These are phyloP conservation scores for Glaucopsyche alexis DNA, from an alignment of 2,888 invertebrate species.

Conservation along the genomic window DNA sequence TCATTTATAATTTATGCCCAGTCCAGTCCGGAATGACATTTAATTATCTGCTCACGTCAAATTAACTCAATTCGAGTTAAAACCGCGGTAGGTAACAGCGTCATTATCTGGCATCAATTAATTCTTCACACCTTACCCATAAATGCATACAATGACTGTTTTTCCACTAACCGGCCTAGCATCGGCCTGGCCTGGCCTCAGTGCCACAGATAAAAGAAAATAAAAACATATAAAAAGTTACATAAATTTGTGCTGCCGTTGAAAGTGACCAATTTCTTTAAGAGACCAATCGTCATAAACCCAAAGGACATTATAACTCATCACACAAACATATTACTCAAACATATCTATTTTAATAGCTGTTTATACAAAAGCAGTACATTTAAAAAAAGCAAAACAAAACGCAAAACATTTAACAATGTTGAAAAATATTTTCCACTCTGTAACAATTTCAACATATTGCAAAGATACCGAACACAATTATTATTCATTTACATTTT, in stretches of 20 bases:
- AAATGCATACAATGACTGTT: background rate
- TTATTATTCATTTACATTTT: constrained; percentile 28
- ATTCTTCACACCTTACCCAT: constrained; percentile 34
- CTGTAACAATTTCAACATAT: constrained; percentile 25
- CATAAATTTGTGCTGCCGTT: too few species aligned
- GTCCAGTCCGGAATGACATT: constrained; percentile 28
- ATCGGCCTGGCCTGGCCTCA: too few species aligned
- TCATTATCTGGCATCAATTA: constrained; percentile 45
- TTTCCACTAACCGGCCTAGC: too few species aligned
- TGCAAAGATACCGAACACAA: constrained; percentile 23
- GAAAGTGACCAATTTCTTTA: background rate
- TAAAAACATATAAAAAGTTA: too few species aligned
- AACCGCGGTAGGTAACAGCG: constrained; percentile 37
- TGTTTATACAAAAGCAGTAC: background rate
- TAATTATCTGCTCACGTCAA: constrained; percentile 33
- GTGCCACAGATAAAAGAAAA: too few species aligned
- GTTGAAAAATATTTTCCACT: constrained; percentile 9
- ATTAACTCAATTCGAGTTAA: constrained; percentile 34
- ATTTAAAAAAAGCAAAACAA: background rate
- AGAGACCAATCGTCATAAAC: background rate
- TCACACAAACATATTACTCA: too few species aligned
- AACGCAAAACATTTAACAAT: constrained; percentile 1
- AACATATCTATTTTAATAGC: too few species aligned
- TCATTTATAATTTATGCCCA: constrained; percentile 27
- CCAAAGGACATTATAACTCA: background rate